These are phyloP conservation scores for Neolamprologus falcicula DNA, from an alignment of 2,113 vertebrate genomes.

Conservation along the genomic window DNA sequence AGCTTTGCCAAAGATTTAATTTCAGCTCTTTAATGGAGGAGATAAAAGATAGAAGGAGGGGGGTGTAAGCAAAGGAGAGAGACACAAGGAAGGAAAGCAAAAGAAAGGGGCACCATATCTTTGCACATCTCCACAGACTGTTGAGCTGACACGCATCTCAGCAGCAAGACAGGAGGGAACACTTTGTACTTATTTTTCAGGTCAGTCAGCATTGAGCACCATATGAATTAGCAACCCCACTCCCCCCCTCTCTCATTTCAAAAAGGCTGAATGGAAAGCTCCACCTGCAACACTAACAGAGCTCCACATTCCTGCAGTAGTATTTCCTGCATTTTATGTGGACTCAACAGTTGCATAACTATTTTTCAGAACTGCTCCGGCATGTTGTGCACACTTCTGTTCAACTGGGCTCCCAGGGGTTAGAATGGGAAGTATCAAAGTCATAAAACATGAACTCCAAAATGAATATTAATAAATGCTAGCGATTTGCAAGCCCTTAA, in stretches of 20 bases:
- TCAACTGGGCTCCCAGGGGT: neutral
- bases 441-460: neutral
- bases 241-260: neutral
- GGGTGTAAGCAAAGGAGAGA: neutral
- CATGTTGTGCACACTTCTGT: neutral
- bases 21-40: neutral
- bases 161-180: neutral
- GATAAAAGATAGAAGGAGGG: neutral
- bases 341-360: slow-evolving; percentile 1
- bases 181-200: neutral
- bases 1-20: slow-evolving; percentile 5
- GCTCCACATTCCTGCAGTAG: neutral
- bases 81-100: neutral
- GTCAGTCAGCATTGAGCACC: neutral
- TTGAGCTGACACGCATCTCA: neutral
- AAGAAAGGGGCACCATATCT: neutral
- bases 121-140: neutral
- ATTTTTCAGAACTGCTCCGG: neutral
- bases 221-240: neutral
- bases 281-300: neutral
- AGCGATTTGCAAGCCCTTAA: neutral
- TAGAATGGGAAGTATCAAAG: neutral
- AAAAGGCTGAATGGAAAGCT: neutral
- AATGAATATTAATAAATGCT: neutral
- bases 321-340: neutral